phyloP scores from a whole-genome alignment of 2,113 vertebrate species.

The human region DNA sequence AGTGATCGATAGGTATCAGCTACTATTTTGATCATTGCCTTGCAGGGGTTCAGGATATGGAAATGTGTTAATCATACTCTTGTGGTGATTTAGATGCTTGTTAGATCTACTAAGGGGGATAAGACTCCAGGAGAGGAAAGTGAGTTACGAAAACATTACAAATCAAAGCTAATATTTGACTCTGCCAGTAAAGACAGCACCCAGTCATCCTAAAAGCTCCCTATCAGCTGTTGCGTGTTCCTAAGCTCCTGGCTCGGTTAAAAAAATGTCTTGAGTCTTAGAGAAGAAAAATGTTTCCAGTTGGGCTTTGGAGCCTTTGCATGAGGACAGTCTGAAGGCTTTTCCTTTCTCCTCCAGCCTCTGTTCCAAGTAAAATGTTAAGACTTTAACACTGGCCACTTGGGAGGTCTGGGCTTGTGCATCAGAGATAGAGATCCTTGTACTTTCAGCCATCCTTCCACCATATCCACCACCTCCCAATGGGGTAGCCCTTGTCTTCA shows the following conservation, averaged over 20 bases:
- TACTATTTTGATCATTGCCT: not conserved
- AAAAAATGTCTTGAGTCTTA: not conserved
- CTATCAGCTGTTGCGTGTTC: not conserved
- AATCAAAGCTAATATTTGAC: not conserved
- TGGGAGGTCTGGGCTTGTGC: not conserved
- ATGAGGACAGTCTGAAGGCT: not conserved
- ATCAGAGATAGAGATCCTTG: not conserved
- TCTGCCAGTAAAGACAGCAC: not conserved
- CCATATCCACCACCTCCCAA: fast-evolving
- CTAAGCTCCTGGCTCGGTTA: not conserved
- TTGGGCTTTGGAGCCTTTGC: not conserved
- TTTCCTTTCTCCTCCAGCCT: not conserved
- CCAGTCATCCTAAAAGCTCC: not conserved
- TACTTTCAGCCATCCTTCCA: not conserved
- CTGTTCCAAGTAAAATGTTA: not conserved
- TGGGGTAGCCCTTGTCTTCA: not conserved
- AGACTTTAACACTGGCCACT: not conserved
- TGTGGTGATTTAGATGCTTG: not conserved
- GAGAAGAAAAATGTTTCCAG: not conserved
- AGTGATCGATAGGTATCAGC: not conserved
- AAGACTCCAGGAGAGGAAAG: not conserved
- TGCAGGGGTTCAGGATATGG: not conserved
- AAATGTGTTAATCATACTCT: not conserved
- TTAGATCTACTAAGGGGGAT: not conserved
- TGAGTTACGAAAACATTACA: slow-evolving; percentile 1